Percentiles rank a stretch among this genome's conserved stretches.
Evolutionary conservation across 2,888 invertebrate genomes (phyloP).

Genomic region (Pyrgus malvae): DNA sequence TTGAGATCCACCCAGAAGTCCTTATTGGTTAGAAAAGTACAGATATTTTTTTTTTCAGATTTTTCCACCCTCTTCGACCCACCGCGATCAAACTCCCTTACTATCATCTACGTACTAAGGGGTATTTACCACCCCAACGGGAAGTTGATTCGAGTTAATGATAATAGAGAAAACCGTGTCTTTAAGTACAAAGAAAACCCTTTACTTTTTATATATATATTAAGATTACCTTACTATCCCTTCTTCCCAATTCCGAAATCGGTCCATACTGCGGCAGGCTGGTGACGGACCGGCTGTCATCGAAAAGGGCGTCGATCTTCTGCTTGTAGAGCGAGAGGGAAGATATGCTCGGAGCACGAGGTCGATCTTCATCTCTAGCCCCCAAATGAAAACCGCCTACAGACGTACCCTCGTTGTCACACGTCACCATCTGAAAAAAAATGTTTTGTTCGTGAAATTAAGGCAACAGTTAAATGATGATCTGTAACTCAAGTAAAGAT

Average conservation of each 20-base stretch:
- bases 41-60: no score
- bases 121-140: no score
- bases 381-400: constrained; percentile 71
- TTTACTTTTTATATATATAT: neutral
- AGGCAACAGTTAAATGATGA: no score
- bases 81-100: no score
- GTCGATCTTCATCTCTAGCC: constrained; percentile 65
- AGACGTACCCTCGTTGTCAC: constrained; percentile 63
- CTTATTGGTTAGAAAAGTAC: no score
- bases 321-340: constrained; percentile 89
- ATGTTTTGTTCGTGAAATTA: neutral
- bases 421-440: constrained; percentile 73
- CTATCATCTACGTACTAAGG: no score
- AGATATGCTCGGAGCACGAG: constrained; percentile 70
- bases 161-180: no score
- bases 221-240: constrained; percentile 59
- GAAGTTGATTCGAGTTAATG: no score
- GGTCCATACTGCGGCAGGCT: constrained; percentile 66
- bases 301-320: constrained; percentile 93
- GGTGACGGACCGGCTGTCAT: constrained; percentile 84
- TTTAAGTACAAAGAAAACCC: no score
- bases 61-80: no score
- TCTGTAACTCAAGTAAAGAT: no score
- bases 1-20: no score
- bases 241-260: constrained; percentile 50